Evolutionary conservation across 2,797 vertebrate species (phyloP), one percentile per base, ranked within the genome.

Genomic region (Lepilemur septentrionalis): DNA sequence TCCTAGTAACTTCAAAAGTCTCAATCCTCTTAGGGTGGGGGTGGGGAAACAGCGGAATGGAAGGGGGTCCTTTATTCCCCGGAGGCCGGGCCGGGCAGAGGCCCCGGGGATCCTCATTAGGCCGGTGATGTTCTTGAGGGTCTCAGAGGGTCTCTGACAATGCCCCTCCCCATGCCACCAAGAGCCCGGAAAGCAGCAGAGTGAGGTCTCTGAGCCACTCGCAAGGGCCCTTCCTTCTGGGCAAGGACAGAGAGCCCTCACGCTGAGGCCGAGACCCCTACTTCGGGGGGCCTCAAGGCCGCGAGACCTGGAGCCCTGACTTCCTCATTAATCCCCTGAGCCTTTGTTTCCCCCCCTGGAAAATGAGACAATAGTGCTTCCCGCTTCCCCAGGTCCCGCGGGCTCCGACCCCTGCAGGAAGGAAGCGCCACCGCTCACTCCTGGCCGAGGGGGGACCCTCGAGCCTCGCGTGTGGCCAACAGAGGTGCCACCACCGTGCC

Each of bases 1-100:
- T 96, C 98, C 98, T 97, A 98, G 98, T 97, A 97, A 98, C 98
- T 98, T 98, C 98, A 98, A 98, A 98, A 98, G 98, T 98, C 98
- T 90, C 97, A 98, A 98, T 98, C 98, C 98, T 97, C 97, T 98
- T 98, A 98, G 82, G 95, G 80, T 48, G 67, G 6, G 38, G 97
- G 67, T 22, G 7, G 96, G 94, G 96, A 48, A 69, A 48, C 67
- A 41, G 73, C 0, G 1, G n/a, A 20, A 30, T 8, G 13, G 79
- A 46, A 50, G 69, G 22, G 41, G 1, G 14, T 41, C 67, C 59
- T 93, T 81, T 52, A 50, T 18, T 32, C 86, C 85, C n/a, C 4
- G 0, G 63, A 7, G 0, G 63, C n/a, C 7, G 0, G 67, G 41
- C 25, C 1, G 2, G 76, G 12, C 9, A 0, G 72, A 35, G 48